Base-by-base conservation (phyloP, 2,888 invertebrate genomes). In the Stenodera caucasica region DNA sequence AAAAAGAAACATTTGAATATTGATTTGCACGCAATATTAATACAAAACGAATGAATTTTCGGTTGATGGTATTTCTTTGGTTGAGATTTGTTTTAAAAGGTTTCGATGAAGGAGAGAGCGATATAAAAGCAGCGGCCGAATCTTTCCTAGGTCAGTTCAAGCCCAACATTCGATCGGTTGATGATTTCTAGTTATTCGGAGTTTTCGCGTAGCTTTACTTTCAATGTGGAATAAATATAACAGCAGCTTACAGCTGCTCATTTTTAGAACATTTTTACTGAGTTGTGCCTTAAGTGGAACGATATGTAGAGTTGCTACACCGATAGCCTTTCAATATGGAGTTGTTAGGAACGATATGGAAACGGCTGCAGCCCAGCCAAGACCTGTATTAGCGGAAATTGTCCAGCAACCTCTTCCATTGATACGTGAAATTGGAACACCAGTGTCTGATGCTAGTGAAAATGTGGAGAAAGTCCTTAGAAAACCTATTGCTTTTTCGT, bases 401-500 rank as follows among this genome's bases (percentile, higher is more conserved):
- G 61, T 62, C 8, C 58, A 61, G 54, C 61, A 59, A 18, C 67
- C 65, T 50, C 50, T 70, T 9, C 73, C 72, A 4, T 61, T 73
- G 35, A 66, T 70, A 3, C 68, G 65, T n/a, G 64, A 62, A 55
- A 53, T 57, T 4, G 70, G 69, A 12, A 55, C 61, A 8, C 60
- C 67, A 12, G 21, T 59, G n/a, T 53, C 57, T 55, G 65, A 55
- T 52, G 75, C 75, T 30, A 75, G 75, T 71, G 74, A 74, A 68
- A 72, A 71, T 64, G 66, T 75, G 23, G 75, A 77, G 60, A 79
- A 78, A 66, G 60, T 75, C 29, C 65, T 78, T 9, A 67, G 68
- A 29, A 71, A 67, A 37, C 79, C 77, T 12, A n/a, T 75, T 18
- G 70, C 73, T 1, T 78, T 77, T 64, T 74, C 75, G 1, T 76